Evolutionary conservation across 2,888 invertebrate species (phyloP).

Genomic region (Meteorus colon): DNA sequence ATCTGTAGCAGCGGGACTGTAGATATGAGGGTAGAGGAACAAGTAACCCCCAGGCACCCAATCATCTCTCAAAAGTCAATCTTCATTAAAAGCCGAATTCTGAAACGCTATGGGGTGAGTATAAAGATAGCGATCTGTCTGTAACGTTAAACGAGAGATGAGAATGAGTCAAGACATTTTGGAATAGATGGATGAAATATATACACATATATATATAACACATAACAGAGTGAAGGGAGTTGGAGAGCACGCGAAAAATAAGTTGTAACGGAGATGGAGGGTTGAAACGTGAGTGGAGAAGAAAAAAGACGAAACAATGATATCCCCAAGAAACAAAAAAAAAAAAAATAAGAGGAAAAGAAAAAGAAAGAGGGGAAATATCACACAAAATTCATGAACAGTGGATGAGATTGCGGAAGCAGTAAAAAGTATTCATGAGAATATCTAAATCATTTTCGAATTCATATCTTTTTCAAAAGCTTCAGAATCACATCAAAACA

Average conservation of each 20-base stretch:
- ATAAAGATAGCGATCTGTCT: conserved; percentile 32
- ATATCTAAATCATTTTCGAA: too few relatives aligned
- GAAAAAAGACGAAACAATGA: background rate
- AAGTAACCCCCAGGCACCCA: conserved; percentile 39
- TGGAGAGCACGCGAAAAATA: too few relatives aligned
- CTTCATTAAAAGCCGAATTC: conserved; percentile 42
- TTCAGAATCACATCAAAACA: too few relatives aligned
- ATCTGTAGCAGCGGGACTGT: conserved; percentile 7
- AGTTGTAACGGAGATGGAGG: too few relatives aligned
- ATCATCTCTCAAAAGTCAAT: conserved; percentile 46
- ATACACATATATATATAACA: background rate
- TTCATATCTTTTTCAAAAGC: too few relatives aligned
- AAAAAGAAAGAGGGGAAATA: background rate
- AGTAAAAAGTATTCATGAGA: too few relatives aligned
- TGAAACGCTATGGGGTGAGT: background rate
- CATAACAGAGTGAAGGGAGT: background rate
- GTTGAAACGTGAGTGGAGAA: too few relatives aligned
- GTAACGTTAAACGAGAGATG: conserved; percentile 3
- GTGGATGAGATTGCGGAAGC: too few relatives aligned
- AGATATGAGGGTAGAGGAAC: background rate
- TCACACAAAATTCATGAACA: background rate
- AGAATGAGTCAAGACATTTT: conserved; percentile 7
- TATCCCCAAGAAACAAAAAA: too few relatives aligned
- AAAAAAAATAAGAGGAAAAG: too few relatives aligned
- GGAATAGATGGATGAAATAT: background rate